These are phyloP conservation scores for Pipistrellus pygmaeus DNA, from an alignment of 2,797 vertebrate species.

Conservation along the genomic window DNA sequence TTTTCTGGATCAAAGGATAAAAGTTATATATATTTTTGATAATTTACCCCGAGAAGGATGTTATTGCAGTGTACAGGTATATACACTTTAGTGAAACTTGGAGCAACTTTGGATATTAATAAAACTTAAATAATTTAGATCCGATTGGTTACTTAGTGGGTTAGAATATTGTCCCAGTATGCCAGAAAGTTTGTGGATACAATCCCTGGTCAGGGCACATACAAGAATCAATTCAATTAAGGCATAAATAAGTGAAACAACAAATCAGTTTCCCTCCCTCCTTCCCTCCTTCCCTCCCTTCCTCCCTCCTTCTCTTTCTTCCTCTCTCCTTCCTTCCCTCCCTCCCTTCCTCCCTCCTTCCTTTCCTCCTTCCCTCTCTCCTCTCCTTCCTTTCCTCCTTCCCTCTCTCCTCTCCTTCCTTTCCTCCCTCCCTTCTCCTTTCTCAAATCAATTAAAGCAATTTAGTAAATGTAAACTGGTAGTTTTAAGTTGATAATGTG, in stretches of 20 bases:
- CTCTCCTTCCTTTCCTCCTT: accelerated
- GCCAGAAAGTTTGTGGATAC: background rate
- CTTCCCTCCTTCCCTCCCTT: too few relatives aligned
- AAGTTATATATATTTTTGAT: background rate
- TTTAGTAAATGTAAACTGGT: background rate
- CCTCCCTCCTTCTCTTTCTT: too few relatives aligned
- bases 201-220: background rate
- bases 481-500: background rate
- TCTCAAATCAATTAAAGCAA: background rate
- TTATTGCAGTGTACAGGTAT: background rate
- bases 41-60: background rate
- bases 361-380: too few relatives aligned
- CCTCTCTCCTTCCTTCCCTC: too few relatives aligned
- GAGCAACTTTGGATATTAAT: background rate
- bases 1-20: background rate
- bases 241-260: too few relatives aligned
- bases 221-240: background rate
- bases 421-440: too few relatives aligned
- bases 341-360: too few relatives aligned
- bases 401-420: too few relatives aligned
- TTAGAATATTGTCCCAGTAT: background rate
- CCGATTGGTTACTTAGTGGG: too few relatives aligned
- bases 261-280: too few relatives aligned
- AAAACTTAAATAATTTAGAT: background rate
- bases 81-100: background rate